These are phyloP conservation scores for Eupithecia abbreviata DNA, from an alignment of 2,888 invertebrate species.

Conservation along the genomic window DNA sequence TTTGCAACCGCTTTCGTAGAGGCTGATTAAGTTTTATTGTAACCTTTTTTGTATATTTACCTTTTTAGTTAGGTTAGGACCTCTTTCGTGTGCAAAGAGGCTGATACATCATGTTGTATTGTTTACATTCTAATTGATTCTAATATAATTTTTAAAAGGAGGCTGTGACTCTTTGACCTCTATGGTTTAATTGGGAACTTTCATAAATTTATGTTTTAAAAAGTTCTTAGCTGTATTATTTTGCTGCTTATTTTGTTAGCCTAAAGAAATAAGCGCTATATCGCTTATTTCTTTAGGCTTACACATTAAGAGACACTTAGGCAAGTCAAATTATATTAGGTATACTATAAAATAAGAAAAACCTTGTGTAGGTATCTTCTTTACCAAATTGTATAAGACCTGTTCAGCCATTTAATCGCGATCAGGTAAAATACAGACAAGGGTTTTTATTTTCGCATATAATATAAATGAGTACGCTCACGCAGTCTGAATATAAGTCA, in stretches of 20 bases:
- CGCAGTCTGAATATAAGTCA: not conserved
- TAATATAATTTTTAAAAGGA: not conserved
- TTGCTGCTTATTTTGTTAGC: too few species aligned
- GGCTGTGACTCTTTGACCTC: not conserved
- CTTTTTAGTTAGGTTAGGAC: too few species aligned
- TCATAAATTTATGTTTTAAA: not conserved
- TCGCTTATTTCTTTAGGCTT: too few species aligned
- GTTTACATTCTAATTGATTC: not conserved
- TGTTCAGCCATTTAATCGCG: not conserved
- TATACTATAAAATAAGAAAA: too few species aligned
- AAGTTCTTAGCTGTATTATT: too few species aligned
- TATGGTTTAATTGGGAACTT: not conserved
- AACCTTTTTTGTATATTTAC: not conserved
- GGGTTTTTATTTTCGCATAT: not conserved
- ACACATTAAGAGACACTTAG: too few species aligned
- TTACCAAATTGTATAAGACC: not conserved
- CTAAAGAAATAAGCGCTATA: too few species aligned
- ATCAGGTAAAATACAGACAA: not conserved
- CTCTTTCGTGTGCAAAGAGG: too few species aligned
- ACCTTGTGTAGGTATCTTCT: not conserved
- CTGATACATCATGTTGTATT: too few species aligned
- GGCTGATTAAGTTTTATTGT: not conserved
- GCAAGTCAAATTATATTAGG: too few species aligned
- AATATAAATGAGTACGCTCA: not conserved
- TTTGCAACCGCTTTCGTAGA: slow-evolving; percentile 17